Evolutionary conservation across 2,797 vertebrate species (phyloP).

Genomic region (Siniperca obscura): DNA sequence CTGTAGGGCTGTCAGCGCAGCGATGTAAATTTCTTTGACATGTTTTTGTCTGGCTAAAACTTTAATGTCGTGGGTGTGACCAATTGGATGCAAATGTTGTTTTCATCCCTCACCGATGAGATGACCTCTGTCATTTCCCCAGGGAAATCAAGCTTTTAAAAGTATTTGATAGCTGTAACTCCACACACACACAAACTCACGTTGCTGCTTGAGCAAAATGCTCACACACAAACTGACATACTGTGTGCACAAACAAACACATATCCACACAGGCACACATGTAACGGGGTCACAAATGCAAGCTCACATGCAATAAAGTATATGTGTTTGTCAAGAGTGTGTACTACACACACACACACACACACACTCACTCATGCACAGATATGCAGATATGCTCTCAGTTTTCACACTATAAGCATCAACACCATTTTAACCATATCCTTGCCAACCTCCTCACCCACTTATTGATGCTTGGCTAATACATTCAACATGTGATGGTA

Average conservation of each 20-base stretch:
- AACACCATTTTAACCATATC: constrained; percentile 19
- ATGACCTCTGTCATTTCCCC: constrained; percentile 93
- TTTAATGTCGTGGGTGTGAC: constrained; percentile 96
- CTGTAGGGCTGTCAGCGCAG: constrained; percentile 92
- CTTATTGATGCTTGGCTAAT: constrained; percentile 68
- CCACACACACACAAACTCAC: constrained; percentile 48
- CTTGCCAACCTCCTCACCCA: constrained; percentile 50
- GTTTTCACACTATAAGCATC: constrained; percentile 43
- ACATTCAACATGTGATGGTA: constrained; percentile 65
- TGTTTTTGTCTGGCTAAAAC: constrained; percentile 98
- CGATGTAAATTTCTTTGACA: constrained; percentile 98
- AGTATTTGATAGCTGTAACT: constrained; percentile 86
- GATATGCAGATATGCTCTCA: constrained; percentile 41
- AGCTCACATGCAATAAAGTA: constrained; percentile 20
- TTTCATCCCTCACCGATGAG: constrained; percentile 95
- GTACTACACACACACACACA: constrained; percentile 10
- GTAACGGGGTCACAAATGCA: constrained; percentile 45
- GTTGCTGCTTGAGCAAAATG: constrained; percentile 10
- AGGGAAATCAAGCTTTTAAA: constrained; percentile 92
- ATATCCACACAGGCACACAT: constrained; percentile 36
- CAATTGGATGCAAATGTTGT: constrained; percentile 99
- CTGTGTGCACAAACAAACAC: constrained; percentile 52
- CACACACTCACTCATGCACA: constrained; percentile 27
- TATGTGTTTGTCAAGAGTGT: constrained; percentile 13
- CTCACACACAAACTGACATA: constrained; percentile 38